Evolutionary conservation across 2,113 vertebrate genomes (phyloP).

Genomic region (Tetraodon nigroviridis): DNA sequence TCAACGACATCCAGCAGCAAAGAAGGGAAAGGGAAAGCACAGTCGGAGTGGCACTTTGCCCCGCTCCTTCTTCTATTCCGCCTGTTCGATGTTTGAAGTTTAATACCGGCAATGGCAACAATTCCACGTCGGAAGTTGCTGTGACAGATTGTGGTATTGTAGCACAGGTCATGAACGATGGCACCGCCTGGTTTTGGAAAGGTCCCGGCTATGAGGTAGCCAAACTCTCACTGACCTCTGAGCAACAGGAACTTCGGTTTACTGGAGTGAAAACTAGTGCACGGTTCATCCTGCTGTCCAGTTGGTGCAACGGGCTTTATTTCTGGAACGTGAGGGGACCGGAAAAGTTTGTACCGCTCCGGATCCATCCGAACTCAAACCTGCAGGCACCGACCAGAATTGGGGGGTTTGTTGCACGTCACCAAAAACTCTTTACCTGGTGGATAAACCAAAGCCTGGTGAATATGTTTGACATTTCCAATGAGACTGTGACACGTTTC

Average conservation of each 20-base stretch:
- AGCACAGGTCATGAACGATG: conserved; percentile 54
- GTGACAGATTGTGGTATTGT: conserved; percentile 48
- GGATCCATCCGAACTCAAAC: conserved; percentile 11
- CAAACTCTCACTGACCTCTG: conserved; percentile 38
- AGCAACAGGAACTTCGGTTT: conserved; percentile 53
- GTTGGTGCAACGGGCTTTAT: conserved; percentile 56
- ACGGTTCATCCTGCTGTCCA: conserved; percentile 63
- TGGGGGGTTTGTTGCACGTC: conserved; percentile 46
- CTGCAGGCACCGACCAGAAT: conserved; percentile 5
- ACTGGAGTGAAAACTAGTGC: conserved; percentile 53
- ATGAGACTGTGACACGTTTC: conserved; percentile 32
- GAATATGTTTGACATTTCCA: conserved; percentile 53
- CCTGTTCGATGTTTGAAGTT: conserved; percentile 26
- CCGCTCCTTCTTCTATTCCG: conserved; percentile 56
- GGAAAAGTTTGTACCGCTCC: conserved; percentile 53
- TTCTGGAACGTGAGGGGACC: conserved; percentile 56
- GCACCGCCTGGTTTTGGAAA: conserved; percentile 68
- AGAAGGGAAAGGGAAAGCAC: conserved; percentile 36
- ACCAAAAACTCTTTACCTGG: conserved; percentile 61
- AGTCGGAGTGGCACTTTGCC: conserved; percentile 51
- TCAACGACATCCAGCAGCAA: conserved; percentile 46
- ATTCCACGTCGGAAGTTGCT: conserved; percentile 47
- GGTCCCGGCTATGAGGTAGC: conserved; percentile 14
- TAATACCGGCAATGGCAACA: not conserved
- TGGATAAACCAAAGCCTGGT: conserved; percentile 53